Conservation (phyloP, 2,113 vertebrate genomes). For the Gobio gobio region DNA sequence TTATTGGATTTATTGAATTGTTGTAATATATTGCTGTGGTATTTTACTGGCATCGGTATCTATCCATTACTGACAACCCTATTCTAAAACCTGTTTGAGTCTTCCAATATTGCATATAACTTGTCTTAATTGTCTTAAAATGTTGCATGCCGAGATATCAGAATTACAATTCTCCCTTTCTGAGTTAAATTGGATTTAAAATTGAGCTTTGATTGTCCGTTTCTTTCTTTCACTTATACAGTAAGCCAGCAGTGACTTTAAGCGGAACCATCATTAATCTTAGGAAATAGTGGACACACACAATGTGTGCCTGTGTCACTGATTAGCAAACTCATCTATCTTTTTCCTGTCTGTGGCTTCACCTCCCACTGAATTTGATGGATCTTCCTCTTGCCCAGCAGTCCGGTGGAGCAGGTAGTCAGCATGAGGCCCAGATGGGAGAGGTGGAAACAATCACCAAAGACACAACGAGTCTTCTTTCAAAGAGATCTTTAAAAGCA, state of each 20-base stretch:
- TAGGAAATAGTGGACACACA: conserved; percentile 26
- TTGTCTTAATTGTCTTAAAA: too few relatives aligned
- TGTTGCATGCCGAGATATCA: neutral
- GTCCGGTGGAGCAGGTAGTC: conserved; percentile 39
- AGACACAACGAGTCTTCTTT: neutral
- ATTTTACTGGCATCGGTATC: neutral
- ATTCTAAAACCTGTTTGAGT: neutral
- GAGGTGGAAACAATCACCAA: conserved; percentile 36
- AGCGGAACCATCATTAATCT: conserved; percentile 43
- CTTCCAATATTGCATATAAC: too few relatives aligned
- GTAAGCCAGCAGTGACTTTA: conserved; percentile 29
- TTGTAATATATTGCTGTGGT: neutral
- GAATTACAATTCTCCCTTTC: neutral
- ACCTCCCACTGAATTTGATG: conserved; percentile 54
- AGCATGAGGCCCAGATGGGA: conserved; percentile 46
- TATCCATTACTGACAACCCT: neutral
- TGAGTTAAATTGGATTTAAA: conserved; percentile 1
- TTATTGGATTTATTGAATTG: neutral
- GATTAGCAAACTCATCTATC: conserved; percentile 56
- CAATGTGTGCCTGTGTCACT: conserved; percentile 47
- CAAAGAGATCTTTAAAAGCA: neutral
- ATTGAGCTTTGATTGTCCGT: conserved; percentile 11
- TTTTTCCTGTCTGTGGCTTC: conserved; percentile 47
- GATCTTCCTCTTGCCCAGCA: conserved; percentile 26
- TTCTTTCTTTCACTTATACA: conserved; percentile 1